phyloP scores from a whole-genome alignment of 2,888 invertebrate genomes.

The Euplexia lucipara region DNA sequence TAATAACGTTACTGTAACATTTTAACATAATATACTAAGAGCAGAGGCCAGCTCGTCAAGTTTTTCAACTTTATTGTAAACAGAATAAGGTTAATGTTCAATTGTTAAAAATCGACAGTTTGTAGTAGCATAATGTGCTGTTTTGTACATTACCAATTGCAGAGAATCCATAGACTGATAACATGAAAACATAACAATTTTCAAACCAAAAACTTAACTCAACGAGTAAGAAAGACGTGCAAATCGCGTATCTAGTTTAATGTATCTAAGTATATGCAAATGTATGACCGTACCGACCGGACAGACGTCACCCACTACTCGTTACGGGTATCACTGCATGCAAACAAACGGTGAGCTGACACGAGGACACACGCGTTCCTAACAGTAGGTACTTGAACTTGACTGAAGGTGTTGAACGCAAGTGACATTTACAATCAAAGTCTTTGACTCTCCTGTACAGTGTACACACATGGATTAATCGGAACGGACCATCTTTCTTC shows the following conservation, averaged over 20 bases:
- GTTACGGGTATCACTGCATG: constrained; percentile 63
- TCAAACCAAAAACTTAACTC: constrained; percentile 12
- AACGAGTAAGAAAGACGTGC: constrained; percentile 53
- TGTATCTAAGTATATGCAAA: constrained; percentile 80
- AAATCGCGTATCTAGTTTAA: constrained; percentile 74
- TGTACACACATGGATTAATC: constrained; percentile 12
- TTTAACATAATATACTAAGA: too few relatives aligned
- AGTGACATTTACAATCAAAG: constrained; percentile 62
- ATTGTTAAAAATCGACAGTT: too few relatives aligned
- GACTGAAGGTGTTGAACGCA: constrained; percentile 75
- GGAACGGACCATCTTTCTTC: too few relatives aligned
- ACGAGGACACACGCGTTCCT: constrained; percentile 73
- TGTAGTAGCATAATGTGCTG: too few relatives aligned
- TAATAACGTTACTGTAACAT: too few relatives aligned
- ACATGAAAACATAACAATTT: neutral
- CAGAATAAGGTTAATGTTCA: too few relatives aligned
- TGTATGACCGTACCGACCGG: constrained; percentile 70
- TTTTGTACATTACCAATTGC: too few relatives aligned
- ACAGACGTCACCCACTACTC: constrained; percentile 76
- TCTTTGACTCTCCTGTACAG: constrained; percentile 52
- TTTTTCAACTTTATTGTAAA: too few relatives aligned
- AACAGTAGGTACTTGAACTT: constrained; percentile 86
- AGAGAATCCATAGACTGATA: neutral
- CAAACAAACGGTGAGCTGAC: constrained; percentile 72
- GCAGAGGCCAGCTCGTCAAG: too few relatives aligned